A percentile compares a stretch with the other conserved stretches of the same genome.
These are phyloP conservation scores for Ephialtes manifestator DNA, from an alignment of 2,888 invertebrate genomes.

Conservation along the genomic window DNA sequence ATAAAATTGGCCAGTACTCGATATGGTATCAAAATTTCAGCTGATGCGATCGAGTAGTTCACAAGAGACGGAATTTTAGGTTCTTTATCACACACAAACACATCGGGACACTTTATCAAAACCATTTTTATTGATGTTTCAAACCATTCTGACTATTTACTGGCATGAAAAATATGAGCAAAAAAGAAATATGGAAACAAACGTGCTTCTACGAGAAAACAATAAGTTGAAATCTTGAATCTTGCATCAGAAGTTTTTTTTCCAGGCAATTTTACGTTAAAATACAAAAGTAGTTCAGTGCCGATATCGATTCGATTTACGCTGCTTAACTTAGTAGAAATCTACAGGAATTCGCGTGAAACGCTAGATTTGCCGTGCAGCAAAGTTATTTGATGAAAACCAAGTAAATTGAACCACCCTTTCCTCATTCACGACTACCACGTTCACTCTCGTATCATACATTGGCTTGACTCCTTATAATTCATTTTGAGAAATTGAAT, in stretches of 20 bases:
- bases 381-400: slow-evolving; percentile 29
- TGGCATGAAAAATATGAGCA: too few relatives aligned
- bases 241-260: not conserved
- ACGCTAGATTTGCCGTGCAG: slow-evolving; percentile 13
- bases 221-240: not conserved
- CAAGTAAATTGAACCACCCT: slow-evolving; percentile 32
- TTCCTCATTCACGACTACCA: slow-evolving; percentile 10
- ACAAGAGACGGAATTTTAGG: too few relatives aligned
- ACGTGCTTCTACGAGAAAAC: not conserved
- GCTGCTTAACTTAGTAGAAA: slow-evolving; percentile 19
- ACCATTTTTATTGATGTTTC: too few relatives aligned
- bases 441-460: too few relatives aligned
- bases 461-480: too few relatives aligned
- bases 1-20: too few relatives aligned
- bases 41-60: too few relatives aligned
- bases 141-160: too few relatives aligned
- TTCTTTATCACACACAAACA: too few relatives aligned
- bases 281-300: slow-evolving; percentile 19
- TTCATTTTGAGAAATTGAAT: too few relatives aligned
- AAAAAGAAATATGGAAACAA: not conserved
- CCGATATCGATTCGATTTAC: slow-evolving; percentile 19
- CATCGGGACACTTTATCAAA: too few relatives aligned
- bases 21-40: too few relatives aligned
- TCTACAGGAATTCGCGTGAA: slow-evolving; percentile 21
- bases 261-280: not conserved